Base-by-base conservation (phyloP, 2,797 vertebrate species). In the Toxotes lorentzi region DNA sequence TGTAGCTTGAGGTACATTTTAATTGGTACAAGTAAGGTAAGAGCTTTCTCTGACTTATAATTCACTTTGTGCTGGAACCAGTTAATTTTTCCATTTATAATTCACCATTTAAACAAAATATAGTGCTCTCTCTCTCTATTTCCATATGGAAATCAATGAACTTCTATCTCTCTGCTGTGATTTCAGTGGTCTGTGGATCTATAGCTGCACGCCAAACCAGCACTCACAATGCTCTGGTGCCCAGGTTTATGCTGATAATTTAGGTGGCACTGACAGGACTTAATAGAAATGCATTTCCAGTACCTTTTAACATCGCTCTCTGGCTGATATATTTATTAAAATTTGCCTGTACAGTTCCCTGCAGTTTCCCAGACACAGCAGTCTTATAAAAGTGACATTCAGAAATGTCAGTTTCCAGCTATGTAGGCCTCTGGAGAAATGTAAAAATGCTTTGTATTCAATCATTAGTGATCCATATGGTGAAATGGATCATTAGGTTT, bases 271-370 rank as follows among this genome's bases (percentile, higher is more conserved):
- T 73, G 79, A 68, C 88, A 78, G 79, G 78, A 73, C 58, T 82
- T 92, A 91, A 88, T 92, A 86, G 83, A 90, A 90, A 92, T 79
- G 66, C 83, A 82, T 87, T 88, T 82, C 90, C 48, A 64, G 64
- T 60, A 51, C 76, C 67, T 88, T 30, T 76, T 45, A 83, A 72
- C 81, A 34, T 41, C 81, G 63, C 23, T 75, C 53, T 77, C 63
- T 74, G 24, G 45, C 73, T 83, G 67, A 81, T 78, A 54, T 76
- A 86, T 84, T 73, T 83, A 82, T 90, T 83, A 58, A 88, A 74
- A 75, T 73, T 63, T 48, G 71, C 60, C 51, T 50, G 45, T 70
- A 61, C 40, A 35, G 13, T 70, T 63, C 54, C 53, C 6, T 64
- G 43, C 71, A 58, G 35, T 83, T 70, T 70, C 75, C 53, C 53